Evolutionary conservation across 2,113 vertebrate genomes (phyloP), one percentile per base, ranked within the genome.

Genomic region (Pimephales promelas): DNA sequence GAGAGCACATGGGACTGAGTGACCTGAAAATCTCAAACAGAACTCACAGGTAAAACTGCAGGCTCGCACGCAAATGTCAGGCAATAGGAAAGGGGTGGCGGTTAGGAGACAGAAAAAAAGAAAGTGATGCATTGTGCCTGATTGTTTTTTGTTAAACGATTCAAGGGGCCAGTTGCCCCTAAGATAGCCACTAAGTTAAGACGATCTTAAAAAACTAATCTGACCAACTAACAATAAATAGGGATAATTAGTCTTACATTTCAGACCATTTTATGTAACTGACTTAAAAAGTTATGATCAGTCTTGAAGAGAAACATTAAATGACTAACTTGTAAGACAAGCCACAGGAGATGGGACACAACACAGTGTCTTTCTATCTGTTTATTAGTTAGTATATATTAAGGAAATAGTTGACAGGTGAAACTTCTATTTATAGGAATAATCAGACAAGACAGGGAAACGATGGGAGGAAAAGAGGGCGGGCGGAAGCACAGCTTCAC

Each of bases 11-110:
- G 90, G 90, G 90, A 89, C 54, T 54, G 70, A 79, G 73, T 91
- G 92, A 91, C 92, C 91, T 93, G 86, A 86, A 92, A 91, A 91
- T 43, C 86, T 84, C 83, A 87, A 81, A 80, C 81, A 79, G 85
- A 77, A 86, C 83, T 76, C 45, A 31, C 61, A 77, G 84, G 81
- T 78, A 83, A 81, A 70, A 56, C 84, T 71, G 80, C 81, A 86
- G 62, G 40, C 80, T 82, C 79, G 81, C 79, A 90, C 79, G 83
- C 88, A 90, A 89, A 86, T 91, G 89, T 88, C 81, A 86, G 86
- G 84, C 64, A 64, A 73, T 75, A 79, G 77, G 59, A 49, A 62
- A 31, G 82, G 18, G 49, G 45, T 68, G 70, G 72, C 11, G 0
- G 66, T 57, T 45, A 54, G 20, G 22, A 81, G 79, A 81, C 73